Conservation (phyloP, 2,888 invertebrate genomes). For the Creontiades dilutus region DNA sequence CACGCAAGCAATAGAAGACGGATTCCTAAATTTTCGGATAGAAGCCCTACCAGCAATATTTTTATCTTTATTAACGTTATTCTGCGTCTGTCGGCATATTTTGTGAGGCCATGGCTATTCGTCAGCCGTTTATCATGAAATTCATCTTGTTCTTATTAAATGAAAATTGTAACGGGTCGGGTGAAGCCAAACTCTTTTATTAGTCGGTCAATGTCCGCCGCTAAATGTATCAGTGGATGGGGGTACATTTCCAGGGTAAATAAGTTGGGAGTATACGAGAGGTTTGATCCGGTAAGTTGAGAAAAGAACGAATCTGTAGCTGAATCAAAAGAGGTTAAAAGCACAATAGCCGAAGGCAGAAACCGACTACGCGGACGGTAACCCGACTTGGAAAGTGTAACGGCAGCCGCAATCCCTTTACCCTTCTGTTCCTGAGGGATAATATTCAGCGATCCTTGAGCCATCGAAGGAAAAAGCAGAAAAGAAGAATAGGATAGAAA, state of each 20-base stretch:
- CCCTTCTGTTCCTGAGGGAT: conserved; percentile 32
- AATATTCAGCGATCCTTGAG: conserved; percentile 52
- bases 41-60: too few relatives aligned
- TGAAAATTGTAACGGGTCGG: too few relatives aligned
- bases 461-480: conserved; percentile 38
- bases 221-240: too few relatives aligned
- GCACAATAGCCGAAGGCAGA: conserved; percentile 21
- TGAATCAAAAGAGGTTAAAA: conserved; percentile 40
- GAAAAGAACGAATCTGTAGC: background rate
- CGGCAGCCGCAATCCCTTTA: conserved; percentile 28
- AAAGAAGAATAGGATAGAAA: conserved; percentile 52
- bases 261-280: background rate
- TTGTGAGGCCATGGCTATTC: too few relatives aligned
- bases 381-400: conserved; percentile 46
- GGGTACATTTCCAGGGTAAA: background rate
- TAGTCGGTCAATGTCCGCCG: too few relatives aligned
- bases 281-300: background rate
- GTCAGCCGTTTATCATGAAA: too few relatives aligned
- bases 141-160: too few relatives aligned
- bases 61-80: too few relatives aligned
- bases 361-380: conserved; percentile 1
- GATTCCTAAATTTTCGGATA: too few relatives aligned
- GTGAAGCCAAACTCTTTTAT: too few relatives aligned
- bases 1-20: too few relatives aligned
- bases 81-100: too few relatives aligned